A percentile compares a stretch with the other conserved stretches of the same genome.
These are phyloP conservation scores for Drosophila kikkawai DNA, from an alignment of 1,140 invertebrate species.

Conservation along the genomic window DNA sequence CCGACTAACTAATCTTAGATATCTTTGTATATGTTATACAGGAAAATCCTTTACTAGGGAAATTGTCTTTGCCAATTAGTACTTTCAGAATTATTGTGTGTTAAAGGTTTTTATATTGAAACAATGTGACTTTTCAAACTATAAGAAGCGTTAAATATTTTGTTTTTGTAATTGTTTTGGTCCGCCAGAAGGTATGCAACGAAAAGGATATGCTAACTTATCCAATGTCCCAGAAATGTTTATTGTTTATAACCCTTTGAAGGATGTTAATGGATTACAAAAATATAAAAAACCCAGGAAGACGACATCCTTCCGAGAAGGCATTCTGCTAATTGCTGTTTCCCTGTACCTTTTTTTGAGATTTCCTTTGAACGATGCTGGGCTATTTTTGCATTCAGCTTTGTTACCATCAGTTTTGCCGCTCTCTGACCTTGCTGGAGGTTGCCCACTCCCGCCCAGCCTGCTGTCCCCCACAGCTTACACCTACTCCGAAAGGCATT, in stretches of 20 bases:
- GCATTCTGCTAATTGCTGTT: slow-evolving; percentile 13
- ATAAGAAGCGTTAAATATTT: background rate
- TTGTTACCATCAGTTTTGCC: slow-evolving; percentile 36
- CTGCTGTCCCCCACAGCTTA: background rate
- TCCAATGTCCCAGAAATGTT: too few relatives aligned
- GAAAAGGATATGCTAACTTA: too few relatives aligned
- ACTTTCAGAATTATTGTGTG: background rate
- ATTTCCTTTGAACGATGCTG: background rate
- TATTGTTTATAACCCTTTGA: background rate
- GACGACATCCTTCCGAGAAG: slow-evolving; percentile 4
- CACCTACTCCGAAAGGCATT: slow-evolving; percentile 59
- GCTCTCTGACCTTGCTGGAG: slow-evolving; percentile 72
- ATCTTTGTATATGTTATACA: slow-evolving; percentile 5
- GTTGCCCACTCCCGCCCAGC: slow-evolving; percentile 40
- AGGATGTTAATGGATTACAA: background rate
- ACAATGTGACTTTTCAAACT: background rate
- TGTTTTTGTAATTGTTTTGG: background rate
- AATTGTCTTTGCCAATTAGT: background rate
- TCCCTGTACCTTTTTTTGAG: background rate
- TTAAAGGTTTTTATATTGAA: background rate
- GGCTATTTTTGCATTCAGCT: slow-evolving; percentile 30
- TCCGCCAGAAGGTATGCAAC: too few relatives aligned
- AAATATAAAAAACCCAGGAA: too few relatives aligned
- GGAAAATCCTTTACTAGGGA: background rate
- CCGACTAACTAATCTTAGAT: background rate